Evolutionary conservation across 2,888 invertebrate genomes (phyloP), one percentile per base, ranked within the genome.

Genomic region (Drosophila silvestris): DNA sequence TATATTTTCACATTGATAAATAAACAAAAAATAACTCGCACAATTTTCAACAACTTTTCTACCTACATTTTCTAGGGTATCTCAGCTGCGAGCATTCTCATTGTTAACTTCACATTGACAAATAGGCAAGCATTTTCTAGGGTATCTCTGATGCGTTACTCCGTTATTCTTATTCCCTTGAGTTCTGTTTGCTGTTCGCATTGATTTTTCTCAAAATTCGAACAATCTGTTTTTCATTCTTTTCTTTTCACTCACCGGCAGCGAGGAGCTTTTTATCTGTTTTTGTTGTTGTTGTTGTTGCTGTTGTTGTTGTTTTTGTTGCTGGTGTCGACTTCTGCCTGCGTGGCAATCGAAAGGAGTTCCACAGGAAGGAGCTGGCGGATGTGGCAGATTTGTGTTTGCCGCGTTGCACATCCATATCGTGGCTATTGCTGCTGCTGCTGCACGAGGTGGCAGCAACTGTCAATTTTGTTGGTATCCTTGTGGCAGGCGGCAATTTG

Each of bases 301-400:
- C 4, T 5, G 50, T 41, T 54, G 73, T n/a, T 30, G 67, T 77
- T 79, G 91, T 87, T 85, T 37, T 12, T 35, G 75, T 53, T 37
- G 61, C 41, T 53, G 81, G 22, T 28, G 70, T 83, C 83, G 91
- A 82, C 91, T 93, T 93, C 53, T 91, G 90, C 74, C 92, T 92
- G 77, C 93, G 93, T 72, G 93, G 92, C 84, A 93, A 81, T 41
- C 93, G 93, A 88, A 93, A 93, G 51, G 93, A 93, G 58, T 91
- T 93, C 93, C 93, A 93, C 57, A 93, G 76, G 64, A 93, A 93
- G 60, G 92, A 79, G 58, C 79, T 83, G 16, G 89, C 81, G 0
- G 82, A 75, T 32, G 83, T 70, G 51, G 75, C 75, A 28, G 79
- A 51, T 52, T 69, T 69, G 41, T 69, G 70, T 19, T 69, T 69